Percentiles rank a stretch among this genome's conserved stretches.
phyloP scores from a whole-genome alignment of 2,113 vertebrate species.

The Eublepharis macularius region DNA sequence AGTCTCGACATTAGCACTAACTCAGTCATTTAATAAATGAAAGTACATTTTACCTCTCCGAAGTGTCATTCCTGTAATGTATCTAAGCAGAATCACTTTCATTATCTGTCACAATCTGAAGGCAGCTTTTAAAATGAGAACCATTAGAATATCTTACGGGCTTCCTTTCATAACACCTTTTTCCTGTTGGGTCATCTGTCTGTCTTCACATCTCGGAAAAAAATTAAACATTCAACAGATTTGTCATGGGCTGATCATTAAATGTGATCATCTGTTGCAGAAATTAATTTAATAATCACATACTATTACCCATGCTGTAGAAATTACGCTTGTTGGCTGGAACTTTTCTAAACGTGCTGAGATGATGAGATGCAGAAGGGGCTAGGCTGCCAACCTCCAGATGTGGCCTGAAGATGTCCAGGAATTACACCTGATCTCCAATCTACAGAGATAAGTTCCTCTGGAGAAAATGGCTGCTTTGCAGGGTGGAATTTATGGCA shows the following conservation, averaged over 20 bases:
- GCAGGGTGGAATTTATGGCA: too few relatives aligned
- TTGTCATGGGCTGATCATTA: slow-evolving; percentile 47
- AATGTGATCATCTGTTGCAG: slow-evolving; percentile 17
- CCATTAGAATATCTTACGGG: slow-evolving; percentile 57
- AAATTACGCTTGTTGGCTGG: neutral
- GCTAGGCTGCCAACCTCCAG: neutral
- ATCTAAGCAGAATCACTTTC: slow-evolving; percentile 57
- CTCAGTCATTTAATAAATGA: slow-evolving; percentile 64
- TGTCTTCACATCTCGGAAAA: slow-evolving; percentile 50
- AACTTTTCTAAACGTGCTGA: neutral
- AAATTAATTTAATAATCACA: neutral
- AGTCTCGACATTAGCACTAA: slow-evolving; percentile 31
- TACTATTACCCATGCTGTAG: neutral
- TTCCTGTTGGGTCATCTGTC: slow-evolving; percentile 64
- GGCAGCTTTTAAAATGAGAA: slow-evolving; percentile 72
- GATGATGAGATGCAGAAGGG: neutral
- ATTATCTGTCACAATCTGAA: slow-evolving; percentile 64
- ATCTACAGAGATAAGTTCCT: too few relatives aligned
- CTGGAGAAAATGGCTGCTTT: too few relatives aligned
- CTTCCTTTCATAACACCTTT: slow-evolving; percentile 61
- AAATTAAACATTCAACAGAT: slow-evolving; percentile 60
- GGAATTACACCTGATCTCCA: too few relatives aligned
- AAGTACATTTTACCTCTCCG: slow-evolving; percentile 44
- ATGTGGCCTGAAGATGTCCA: too few relatives aligned
- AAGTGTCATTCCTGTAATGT: slow-evolving; percentile 62